phyloP scores from a whole-genome alignment of 2,113 vertebrate genomes.

The Paedocypris sp. region DNA sequence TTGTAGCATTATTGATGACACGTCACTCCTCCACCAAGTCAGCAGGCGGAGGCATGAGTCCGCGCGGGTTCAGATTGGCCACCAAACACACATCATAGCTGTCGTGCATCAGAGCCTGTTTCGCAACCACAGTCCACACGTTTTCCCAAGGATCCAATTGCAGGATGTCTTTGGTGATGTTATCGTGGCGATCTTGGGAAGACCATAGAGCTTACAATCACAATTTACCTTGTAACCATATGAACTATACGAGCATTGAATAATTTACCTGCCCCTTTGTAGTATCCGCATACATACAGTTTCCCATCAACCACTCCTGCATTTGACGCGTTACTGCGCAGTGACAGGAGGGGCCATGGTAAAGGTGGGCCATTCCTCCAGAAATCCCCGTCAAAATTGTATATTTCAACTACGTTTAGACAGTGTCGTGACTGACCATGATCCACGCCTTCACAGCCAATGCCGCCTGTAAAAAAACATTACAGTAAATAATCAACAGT shows the following conservation, averaged over 20 bases:
- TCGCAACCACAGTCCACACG: conserved; percentile 78
- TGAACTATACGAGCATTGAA: too few relatives aligned
- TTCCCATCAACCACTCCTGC: conserved; percentile 80
- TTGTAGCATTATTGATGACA: too few relatives aligned
- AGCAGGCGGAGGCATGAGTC: conserved; percentile 80
- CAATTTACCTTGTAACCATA: too few relatives aligned
- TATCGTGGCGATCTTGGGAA: conserved; percentile 79
- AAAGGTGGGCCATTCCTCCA: conserved; percentile 83
- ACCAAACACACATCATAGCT: conserved; percentile 91
- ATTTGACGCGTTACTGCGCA: conserved; percentile 71
- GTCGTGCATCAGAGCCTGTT: conserved; percentile 81
- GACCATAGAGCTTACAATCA: background rate
- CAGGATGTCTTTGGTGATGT: conserved; percentile 86
- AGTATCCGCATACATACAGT: conserved; percentile 89
- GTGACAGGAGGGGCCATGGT: conserved; percentile 75
- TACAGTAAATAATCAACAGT: too few relatives aligned
- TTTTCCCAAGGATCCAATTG: conserved; percentile 85
- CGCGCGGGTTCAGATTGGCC: conserved; percentile 82
- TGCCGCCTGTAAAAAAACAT: conserved; percentile 72
- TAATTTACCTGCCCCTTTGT: conserved; percentile 84
- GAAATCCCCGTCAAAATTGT: conserved; percentile 79
- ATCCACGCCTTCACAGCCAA: conserved; percentile 81
- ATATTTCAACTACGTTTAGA: conserved; percentile 84
- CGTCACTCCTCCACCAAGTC: conserved; percentile 68
- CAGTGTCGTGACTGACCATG: conserved; percentile 85